A percentile compares a stretch with the other conserved stretches of the same genome.
Evolutionary conservation across 2,888 invertebrate species (phyloP).

Genomic region (Drosophila dives): DNA sequence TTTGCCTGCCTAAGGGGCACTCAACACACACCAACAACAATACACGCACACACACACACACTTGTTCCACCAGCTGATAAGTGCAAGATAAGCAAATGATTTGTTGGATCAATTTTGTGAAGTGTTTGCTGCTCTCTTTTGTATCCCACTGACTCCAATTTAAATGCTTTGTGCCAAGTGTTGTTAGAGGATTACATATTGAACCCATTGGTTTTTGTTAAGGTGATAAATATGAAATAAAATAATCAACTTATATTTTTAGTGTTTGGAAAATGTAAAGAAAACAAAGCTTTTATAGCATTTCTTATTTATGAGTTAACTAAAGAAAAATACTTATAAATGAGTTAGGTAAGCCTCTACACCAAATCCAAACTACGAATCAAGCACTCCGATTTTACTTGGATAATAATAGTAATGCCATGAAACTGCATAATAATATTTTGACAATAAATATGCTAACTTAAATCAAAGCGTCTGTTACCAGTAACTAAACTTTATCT

Average conservation of each 20-base stretch:
- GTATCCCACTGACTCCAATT: slow-evolving; percentile 31
- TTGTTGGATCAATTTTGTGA: slow-evolving; percentile 49
- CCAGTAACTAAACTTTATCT: slow-evolving; percentile 3
- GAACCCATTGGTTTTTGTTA: slow-evolving; percentile 10
- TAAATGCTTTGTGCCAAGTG: slow-evolving; percentile 36
- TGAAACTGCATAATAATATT: neutral
- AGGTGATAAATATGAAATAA: slow-evolving; percentile 3
- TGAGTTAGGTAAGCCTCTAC: neutral
- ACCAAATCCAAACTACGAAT: neutral
- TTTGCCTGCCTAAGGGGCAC: slow-evolving; percentile 25
- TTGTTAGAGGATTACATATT: slow-evolving; percentile 33
- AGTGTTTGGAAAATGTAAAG: neutral
- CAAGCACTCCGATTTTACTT: neutral
- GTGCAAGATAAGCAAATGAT: slow-evolving; percentile 66
- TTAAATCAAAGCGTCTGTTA: neutral
- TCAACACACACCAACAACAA: slow-evolving; percentile 11
- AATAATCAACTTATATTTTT: neutral
- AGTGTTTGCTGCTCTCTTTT: slow-evolving; percentile 50
- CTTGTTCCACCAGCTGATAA: slow-evolving; percentile 42
- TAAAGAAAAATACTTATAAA: neutral
- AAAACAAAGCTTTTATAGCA: too few relatives aligned
- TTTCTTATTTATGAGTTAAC: neutral
- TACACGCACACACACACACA: neutral
- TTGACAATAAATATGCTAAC: neutral
- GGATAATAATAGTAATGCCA: neutral